These are phyloP conservation scores for Monochamus alternatus DNA, from an alignment of 2,888 invertebrate genomes.

Conservation along the genomic window DNA sequence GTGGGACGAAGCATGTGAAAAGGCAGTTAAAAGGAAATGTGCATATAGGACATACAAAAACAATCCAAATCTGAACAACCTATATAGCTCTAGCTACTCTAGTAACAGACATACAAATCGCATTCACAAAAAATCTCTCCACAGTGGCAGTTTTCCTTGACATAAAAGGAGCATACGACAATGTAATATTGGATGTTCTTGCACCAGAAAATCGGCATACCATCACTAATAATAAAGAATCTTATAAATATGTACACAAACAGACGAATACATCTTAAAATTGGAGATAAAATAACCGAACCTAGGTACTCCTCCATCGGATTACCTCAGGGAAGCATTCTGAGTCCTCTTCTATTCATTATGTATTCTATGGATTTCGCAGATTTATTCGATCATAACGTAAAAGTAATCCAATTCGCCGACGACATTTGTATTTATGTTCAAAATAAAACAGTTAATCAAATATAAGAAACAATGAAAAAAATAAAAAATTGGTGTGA, in stretches of 20 bases:
- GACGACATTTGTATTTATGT: slow-evolving; percentile 6
- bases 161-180: slow-evolving; percentile 27
- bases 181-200: slow-evolving; percentile 20
- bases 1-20: not conserved
- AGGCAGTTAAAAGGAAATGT: not conserved
- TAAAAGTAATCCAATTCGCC: slow-evolving; percentile 5
- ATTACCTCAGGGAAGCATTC: slow-evolving; percentile 15
- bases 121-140: slow-evolving; percentile 11
- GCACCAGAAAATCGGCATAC: slow-evolving; percentile 7
- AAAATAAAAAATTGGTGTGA: not conserved
- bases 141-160: slow-evolving; percentile 20
- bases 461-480: not conserved
- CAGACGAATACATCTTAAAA: slow-evolving; percentile 3
- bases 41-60: not conserved
- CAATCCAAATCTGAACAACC: not conserved
- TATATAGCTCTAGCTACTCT: too few species aligned
- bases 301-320: not conserved
- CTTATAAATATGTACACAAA: not conserved
- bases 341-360: slow-evolving; percentile 14
- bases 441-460: not conserved
- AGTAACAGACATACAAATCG: slow-evolving; percentile 20
- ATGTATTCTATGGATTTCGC: not conserved
- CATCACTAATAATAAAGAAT: not conserved
- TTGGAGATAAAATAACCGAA: not conserved
- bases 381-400: not conserved